Conservation (phyloP, 1,140 invertebrate species). For the Agrilus planipennis region DNA sequence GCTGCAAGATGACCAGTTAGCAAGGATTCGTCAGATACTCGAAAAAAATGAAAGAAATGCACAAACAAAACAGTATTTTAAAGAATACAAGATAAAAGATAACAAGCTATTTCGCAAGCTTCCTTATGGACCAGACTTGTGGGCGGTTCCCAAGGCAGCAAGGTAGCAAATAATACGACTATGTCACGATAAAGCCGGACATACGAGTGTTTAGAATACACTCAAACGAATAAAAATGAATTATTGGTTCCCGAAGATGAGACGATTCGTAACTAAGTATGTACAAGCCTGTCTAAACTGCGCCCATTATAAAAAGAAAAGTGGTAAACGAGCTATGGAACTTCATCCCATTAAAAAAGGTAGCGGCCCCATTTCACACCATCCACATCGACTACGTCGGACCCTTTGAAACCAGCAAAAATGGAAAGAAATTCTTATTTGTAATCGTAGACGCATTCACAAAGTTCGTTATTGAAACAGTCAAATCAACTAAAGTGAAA, state of each 20-base stretch:
- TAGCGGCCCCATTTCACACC: too few relatives aligned
- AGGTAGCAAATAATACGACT: constrained; percentile 8
- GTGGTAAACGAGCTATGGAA: too few relatives aligned
- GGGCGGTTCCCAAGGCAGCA: constrained; percentile 14
- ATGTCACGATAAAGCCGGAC: constrained; percentile 13
- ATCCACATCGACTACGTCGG: too few relatives aligned
- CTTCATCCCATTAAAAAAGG: too few relatives aligned
- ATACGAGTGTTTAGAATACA: constrained; percentile 10
- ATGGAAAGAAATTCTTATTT: too few relatives aligned
- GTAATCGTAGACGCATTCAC: background rate
- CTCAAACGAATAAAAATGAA: constrained; percentile 8
- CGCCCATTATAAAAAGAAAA: constrained; percentile 2
- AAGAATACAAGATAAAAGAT: constrained; percentile 2
- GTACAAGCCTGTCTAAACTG: constrained; percentile 3
- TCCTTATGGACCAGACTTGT: background rate
- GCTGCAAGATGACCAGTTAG: constrained; percentile 9
- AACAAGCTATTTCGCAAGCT: constrained; percentile 1
- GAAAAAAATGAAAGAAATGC: constrained; percentile 11
- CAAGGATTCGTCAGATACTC: constrained; percentile 1
- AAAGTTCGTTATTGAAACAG: too few relatives aligned
- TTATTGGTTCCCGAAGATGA: constrained; percentile 17
- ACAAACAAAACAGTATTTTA: constrained; percentile 1
- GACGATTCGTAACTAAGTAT: constrained; percentile 4
- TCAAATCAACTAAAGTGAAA: too few relatives aligned
- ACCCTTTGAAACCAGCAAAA: constrained; percentile 1